Conservation (phyloP, 2,113 vertebrate species). For the Porphyrio hochstetteri region DNA sequence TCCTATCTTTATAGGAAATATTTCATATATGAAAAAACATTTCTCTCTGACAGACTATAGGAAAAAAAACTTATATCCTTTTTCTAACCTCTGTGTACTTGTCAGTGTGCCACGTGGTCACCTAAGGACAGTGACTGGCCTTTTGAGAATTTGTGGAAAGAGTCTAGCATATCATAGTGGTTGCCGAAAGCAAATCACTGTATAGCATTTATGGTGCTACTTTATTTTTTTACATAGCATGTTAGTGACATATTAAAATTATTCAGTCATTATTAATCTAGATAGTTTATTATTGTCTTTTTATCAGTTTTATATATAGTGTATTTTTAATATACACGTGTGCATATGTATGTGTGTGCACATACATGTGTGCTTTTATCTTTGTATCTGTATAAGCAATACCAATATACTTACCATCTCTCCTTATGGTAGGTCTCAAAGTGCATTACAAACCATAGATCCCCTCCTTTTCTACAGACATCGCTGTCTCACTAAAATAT, state of each 20-base stretch:
- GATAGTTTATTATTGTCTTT: neutral
- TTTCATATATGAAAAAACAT: neutral
- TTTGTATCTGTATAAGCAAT: neutral
- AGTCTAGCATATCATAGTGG: neutral
- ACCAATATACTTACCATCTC: neutral
- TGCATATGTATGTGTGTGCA: fast-evolving
- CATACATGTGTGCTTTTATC: neutral
- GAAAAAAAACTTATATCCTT: neutral
- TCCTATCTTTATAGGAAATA: neutral
- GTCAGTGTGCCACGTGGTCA: neutral
- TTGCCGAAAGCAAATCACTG: neutral
- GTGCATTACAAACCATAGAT: neutral
- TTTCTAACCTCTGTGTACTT: neutral
- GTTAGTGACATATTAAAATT: neutral
- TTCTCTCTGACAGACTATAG: neutral
- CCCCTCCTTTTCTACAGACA: neutral
- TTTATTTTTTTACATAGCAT: neutral
- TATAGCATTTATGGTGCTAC: neutral
- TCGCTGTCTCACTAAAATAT: neutral
- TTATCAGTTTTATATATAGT: neutral
- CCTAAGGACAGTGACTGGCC: neutral
- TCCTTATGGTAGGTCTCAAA: neutral
- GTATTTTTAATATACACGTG: neutral
- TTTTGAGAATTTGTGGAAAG: neutral
- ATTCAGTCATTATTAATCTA: neutral